phyloP scores from a whole-genome alignment of 2,888 invertebrate genomes.

The Rhogogaster chlorosoma region DNA sequence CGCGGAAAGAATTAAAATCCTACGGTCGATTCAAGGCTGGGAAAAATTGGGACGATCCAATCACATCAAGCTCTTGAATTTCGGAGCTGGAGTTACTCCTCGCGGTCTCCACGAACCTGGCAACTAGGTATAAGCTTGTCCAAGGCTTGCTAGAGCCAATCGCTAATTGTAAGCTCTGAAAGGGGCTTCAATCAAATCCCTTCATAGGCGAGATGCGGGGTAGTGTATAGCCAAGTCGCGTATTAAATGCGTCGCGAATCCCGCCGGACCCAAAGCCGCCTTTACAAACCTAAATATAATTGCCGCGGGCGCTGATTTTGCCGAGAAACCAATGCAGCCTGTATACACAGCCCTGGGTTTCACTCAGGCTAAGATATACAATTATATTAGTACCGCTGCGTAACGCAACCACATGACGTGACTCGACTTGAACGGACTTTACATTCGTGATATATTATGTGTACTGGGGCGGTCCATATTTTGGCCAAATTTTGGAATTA shows the following conservation, averaged over 20 bases:
- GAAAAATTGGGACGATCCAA: neutral
- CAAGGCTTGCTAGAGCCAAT: neutral
- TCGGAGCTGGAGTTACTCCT: neutral
- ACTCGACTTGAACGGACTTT: neutral
- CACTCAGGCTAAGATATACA: neutral
- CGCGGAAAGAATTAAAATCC: neutral
- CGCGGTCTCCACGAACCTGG: neutral
- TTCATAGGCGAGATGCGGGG: neutral
- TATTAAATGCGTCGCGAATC: neutral
- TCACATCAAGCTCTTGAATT: neutral
- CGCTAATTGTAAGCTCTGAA: neutral
- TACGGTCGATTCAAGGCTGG: neutral
- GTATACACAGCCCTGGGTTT: neutral
- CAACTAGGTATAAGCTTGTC: neutral
- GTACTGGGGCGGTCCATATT: too few relatives aligned
- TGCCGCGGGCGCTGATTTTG: neutral
- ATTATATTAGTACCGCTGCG: neutral
- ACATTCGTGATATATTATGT: neutral
- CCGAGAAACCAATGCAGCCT: neutral
- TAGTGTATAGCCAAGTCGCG: neutral
- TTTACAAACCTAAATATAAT: neutral
- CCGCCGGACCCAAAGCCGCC: neutral
- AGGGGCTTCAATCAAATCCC: conserved; percentile 16
- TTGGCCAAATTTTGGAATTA: neutral
- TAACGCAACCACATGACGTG: neutral